Conservation (phyloP, 1,140 invertebrate genomes). For the Geopemphigus sp. region DNA sequence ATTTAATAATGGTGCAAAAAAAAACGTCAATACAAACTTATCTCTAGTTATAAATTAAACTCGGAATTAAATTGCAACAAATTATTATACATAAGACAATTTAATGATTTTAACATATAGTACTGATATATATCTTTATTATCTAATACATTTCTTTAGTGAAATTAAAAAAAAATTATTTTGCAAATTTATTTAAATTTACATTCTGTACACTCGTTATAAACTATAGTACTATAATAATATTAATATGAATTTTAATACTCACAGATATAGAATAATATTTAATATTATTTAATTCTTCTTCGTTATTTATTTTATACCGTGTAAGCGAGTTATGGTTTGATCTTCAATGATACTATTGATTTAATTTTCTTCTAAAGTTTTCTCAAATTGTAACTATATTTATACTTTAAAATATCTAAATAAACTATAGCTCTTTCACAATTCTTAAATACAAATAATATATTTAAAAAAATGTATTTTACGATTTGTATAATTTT, state of each 20-base stretch:
- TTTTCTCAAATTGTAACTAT: background rate
- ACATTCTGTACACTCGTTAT: background rate
- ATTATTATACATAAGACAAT: background rate
- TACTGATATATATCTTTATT: background rate
- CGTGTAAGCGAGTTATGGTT: background rate
- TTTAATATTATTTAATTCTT: conserved; percentile 6
- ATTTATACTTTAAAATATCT: too few species aligned
- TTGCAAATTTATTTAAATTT: background rate
- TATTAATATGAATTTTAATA: background rate
- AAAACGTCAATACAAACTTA: background rate
- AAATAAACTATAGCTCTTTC: too few species aligned
- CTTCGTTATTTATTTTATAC: background rate
- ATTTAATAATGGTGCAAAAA: background rate
- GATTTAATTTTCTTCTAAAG: background rate
- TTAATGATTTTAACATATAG: background rate
- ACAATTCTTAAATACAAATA: too few species aligned
- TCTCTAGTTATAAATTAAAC: background rate
- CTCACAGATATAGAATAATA: background rate
- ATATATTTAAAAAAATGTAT: too few species aligned
- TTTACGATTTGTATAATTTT: too few species aligned
- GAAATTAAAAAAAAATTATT: background rate
- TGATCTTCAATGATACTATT: background rate
- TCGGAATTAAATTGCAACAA: background rate
- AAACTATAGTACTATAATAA: background rate
- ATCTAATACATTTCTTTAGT: background rate